These are phyloP conservation scores for Melanotaenia boesemani DNA, from an alignment of 2,797 vertebrate genomes.

Conservation along the genomic window DNA sequence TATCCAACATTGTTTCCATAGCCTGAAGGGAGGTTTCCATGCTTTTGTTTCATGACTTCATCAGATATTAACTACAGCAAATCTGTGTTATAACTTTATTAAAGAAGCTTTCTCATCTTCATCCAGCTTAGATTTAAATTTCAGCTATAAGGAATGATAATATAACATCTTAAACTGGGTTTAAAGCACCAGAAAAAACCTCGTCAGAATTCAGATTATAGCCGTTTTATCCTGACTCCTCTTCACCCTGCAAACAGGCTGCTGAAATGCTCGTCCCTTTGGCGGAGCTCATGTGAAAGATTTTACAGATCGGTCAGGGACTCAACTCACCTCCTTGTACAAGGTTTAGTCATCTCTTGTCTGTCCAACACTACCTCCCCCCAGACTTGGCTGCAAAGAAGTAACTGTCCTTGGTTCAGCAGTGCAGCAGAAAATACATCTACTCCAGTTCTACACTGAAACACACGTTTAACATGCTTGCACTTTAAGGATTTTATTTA, in stretches of 20 bases:
- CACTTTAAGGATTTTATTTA: not conserved
- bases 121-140: constrained; percentile 15
- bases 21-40: not conserved
- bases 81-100: constrained; percentile 2
- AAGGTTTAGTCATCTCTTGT: constrained; percentile 41
- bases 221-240: constrained; percentile 5
- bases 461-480: not conserved
- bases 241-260: constrained; percentile 1
- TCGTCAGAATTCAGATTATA: not conserved
- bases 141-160: not conserved
- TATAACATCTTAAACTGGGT: constrained; percentile 4
- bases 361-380: constrained; percentile 8
- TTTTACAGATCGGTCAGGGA: constrained; percentile 26
- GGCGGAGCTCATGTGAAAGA: constrained; percentile 14
- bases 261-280: constrained; percentile 10
- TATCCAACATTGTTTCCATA: not conserved
- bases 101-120: not conserved
- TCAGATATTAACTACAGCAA: constrained; percentile 4
- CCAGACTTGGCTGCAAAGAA: constrained; percentile 12
- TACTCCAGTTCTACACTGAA: no score
- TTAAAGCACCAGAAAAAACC: not conserved
- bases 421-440: not conserved
- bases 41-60: constrained; percentile 7
- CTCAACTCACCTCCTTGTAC: constrained; percentile 17
- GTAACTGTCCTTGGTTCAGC: constrained; percentile 6